Base-by-base conservation (phyloP, 2,888 invertebrate genomes). In the Erebia palarica region DNA sequence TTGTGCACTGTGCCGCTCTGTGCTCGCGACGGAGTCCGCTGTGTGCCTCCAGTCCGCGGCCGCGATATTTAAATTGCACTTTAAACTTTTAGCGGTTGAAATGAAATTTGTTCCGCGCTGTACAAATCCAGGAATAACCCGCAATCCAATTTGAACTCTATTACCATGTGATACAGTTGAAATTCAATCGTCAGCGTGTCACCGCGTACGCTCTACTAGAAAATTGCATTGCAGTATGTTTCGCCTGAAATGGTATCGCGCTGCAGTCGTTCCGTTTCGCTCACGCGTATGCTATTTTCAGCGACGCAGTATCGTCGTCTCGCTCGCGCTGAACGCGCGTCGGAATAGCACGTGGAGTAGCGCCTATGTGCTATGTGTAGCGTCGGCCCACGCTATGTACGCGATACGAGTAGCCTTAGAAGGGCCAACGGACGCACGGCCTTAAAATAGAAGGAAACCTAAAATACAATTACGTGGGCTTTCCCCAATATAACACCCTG, bases 241-340 rank as follows among this genome's bases (percentile, higher is more conserved):
- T 87, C 85, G 83, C 90, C 91, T 83, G 90, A 90, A 90, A 89
- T 87, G 91, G 91, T 84, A 81, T 82, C 86, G 85, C 79, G 87
- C 77, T 90, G 89, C 89, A 89, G 78, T 79, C 77, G 57, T 75
- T 74, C 78, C 72, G 74, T 89, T 87, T 77, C 83, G 65, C 67
- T 88, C 81, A 70, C 21, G 47, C 80, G 11, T 75, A 49, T 1
- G 36, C 1, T 5, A 11, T 71, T 75, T 74, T 71, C 73, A 61
- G 13, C 61, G 36, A 14, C 68, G 57, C 14, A 68, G 9, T 81
- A 67, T 75, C 14, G 69, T 75, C 68, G 73, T 88, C 86, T 77
- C 81, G 75, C 72, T 88, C 82, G 73, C 16, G 75, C 78, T 80
- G 47, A 57, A 58, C 14, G 42, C 42, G 13, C 36, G 53, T 65